Percentiles rank a stretch among this genome's conserved stretches.
Evolutionary conservation across 2,113 vertebrate species (phyloP).

Genomic region (Dissostichus mawsoni): DNA sequence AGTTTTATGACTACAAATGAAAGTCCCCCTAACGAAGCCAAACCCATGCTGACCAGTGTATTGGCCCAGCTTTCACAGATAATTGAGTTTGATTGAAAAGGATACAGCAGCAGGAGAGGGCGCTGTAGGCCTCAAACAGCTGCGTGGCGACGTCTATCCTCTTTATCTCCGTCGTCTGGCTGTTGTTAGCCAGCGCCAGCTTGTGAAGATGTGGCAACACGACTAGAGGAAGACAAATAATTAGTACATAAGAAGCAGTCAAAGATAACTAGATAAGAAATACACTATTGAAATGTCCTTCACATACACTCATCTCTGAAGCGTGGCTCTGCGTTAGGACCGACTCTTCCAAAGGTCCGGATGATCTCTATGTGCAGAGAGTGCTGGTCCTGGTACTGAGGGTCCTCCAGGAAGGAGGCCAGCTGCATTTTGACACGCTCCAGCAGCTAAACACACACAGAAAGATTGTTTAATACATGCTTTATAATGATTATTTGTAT

Average conservation of each 20-base stretch:
- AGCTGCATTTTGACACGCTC: constrained; percentile 99
- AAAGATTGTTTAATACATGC: background rate
- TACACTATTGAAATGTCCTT: background rate
- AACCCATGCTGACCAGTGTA: background rate
- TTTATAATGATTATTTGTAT: background rate
- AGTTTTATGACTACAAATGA: background rate
- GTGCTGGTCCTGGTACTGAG: constrained; percentile 98
- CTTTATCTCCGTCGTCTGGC: constrained; percentile 92
- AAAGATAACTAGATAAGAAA: background rate
- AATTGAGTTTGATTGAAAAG: constrained; percentile 72
- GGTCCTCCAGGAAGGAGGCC: constrained; percentile 97
- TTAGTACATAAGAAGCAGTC: background rate
- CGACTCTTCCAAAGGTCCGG: constrained; percentile 96
- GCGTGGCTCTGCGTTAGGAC: constrained; percentile 96
- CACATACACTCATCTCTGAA: constrained; percentile 98
- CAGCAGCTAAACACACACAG: constrained; percentile 87
- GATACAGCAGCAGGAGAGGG: constrained; percentile 99
- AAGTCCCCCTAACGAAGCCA: background rate
- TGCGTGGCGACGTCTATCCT: constrained; percentile 95
- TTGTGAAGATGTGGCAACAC: constrained; percentile 98
- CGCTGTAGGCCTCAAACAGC: constrained; percentile 98
- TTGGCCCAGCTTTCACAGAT: background rate
- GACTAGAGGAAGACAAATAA: constrained; percentile 82
- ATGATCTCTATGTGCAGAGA: constrained; percentile 98
- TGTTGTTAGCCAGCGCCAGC: constrained; percentile 95